Base-by-base conservation (phyloP, 2,113 vertebrate genomes). In the Chaetodon auriga region DNA sequence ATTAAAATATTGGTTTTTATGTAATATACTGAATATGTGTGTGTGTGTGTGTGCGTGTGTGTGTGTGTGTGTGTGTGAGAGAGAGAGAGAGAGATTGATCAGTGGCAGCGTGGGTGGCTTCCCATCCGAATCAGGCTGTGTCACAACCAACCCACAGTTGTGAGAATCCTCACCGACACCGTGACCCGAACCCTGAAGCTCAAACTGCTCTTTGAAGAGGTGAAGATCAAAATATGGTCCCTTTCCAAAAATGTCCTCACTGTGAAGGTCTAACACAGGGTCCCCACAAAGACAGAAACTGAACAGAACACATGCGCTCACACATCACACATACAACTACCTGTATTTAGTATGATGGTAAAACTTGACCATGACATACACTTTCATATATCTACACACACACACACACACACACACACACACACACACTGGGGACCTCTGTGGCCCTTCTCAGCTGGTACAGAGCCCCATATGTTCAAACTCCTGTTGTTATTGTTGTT, bases 401-500 rank as follows among this genome's bases (percentile, higher is more conserved):
- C 54, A n/a, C 60, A 53, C 30, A 48, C 7, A 48, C 10, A 18
- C 43, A 54, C 36, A 71, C 7, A 13, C 10, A 6, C 21, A 74
- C 1, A 46, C 16, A 62, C 6, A 45, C 43, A 45, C 43, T 30
- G 63, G n/a, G 78, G 90, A 90, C 91, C 93, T 92, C 45, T 62
- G 82, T 89, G 87, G 89, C 90, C 84, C 88, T 87, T 86, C 92
- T 91, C 89, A 93, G 93, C 89, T 94, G 92, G 90, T 95, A 89
- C 89, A 66, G 58, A 87, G 84, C 82, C 90, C 91, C 93, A 94
- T 94, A 95, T 93, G 92, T 80, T 90, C 92, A 12, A 85, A 89
- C 92, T 94, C 91, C 93, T 94, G 92, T 91, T 94, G 93, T 90
- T 93, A 87, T 93, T 94, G 89, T 94, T 93, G 89, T 94, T 93